Percentiles rank a stretch among this genome's conserved stretches.
These are phyloP conservation scores for Myoxocephalus aenaeus DNA, from an alignment of 2,797 vertebrate genomes.

Conservation along the genomic window DNA sequence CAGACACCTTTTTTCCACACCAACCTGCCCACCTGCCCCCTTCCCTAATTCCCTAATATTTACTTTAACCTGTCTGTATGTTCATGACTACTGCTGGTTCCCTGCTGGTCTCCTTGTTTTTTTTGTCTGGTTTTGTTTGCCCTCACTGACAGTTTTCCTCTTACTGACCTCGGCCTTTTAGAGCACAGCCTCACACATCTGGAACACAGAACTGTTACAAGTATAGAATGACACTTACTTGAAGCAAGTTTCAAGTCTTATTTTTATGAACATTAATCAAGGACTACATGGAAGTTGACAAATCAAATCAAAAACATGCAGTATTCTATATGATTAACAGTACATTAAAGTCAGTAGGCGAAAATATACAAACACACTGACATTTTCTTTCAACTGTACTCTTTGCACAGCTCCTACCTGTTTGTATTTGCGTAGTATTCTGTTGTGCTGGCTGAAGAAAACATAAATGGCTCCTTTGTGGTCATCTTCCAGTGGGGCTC, in stretches of 20 bases:
- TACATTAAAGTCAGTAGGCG: not conserved
- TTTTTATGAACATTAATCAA: not conserved
- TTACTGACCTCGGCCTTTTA: not conserved
- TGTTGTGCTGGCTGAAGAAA: slow-evolving; percentile 88
- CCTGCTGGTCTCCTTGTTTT: not conserved
- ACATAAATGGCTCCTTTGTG: slow-evolving; percentile 94
- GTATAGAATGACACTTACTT: not conserved
- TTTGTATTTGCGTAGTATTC: slow-evolving; percentile 90
- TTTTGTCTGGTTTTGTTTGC: slow-evolving; percentile 2
- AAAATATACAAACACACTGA: not conserved
- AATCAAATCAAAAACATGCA: not conserved
- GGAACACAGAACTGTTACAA: not conserved
- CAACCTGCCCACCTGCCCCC: slow-evolving; percentile 2
- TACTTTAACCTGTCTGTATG: not conserved
- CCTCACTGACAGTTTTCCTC: not conserved
- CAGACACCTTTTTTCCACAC: not conserved
- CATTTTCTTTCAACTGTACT: not conserved
- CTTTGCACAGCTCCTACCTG: slow-evolving; percentile 83
- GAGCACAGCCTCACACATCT: not conserved
- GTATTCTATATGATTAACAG: not conserved
- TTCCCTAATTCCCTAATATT: not conserved
- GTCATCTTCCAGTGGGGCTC: slow-evolving; percentile 93
- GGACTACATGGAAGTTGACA: not conserved
- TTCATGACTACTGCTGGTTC: not conserved
- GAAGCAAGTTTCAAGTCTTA: not conserved